phyloP scores from a whole-genome alignment of 2,888 invertebrate genomes.

The Toxonevra muliebris region DNA sequence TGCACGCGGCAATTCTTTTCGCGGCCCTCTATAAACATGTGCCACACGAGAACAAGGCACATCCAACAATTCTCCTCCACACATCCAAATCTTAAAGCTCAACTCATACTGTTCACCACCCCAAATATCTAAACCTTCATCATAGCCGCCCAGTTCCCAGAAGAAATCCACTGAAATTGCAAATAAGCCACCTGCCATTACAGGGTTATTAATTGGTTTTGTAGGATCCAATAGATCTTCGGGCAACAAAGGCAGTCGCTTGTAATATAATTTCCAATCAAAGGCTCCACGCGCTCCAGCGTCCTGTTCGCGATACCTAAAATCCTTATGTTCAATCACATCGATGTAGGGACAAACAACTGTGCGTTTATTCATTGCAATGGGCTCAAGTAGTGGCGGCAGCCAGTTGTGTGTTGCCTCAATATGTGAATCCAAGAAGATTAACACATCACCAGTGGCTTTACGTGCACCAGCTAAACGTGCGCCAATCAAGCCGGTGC shows the following conservation, averaged over 20 bases:
- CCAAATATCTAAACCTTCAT: slow-evolving; percentile 92
- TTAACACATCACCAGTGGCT: slow-evolving; percentile 79
- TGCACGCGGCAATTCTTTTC: slow-evolving; percentile 15
- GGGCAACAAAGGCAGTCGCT: slow-evolving; percentile 76
- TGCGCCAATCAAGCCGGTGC: slow-evolving; percentile 87
- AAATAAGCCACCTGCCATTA: slow-evolving; percentile 98
- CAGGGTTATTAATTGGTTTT: slow-evolving; percentile 74
- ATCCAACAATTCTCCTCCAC: slow-evolving; percentile 89
- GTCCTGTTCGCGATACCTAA: slow-evolving; percentile 37
- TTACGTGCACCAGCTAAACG: slow-evolving; percentile 81
- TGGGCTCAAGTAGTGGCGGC: slow-evolving; percentile 89
- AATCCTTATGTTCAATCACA: slow-evolving; percentile 66
- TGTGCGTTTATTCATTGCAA: slow-evolving; percentile 82
- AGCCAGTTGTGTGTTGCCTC: slow-evolving; percentile 73
- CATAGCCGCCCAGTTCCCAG: slow-evolving; percentile 95
- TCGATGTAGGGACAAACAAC: slow-evolving; percentile 86
- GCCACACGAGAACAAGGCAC: slow-evolving; percentile 94
- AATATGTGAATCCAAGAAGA: slow-evolving; percentile 90
- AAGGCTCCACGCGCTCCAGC: slow-evolving; percentile 39
- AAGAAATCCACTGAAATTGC: slow-evolving; percentile 91
- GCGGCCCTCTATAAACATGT: slow-evolving; percentile 76
- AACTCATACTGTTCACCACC: slow-evolving; percentile 97
- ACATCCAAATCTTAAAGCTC: slow-evolving; percentile 97
- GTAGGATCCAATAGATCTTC: slow-evolving; percentile 47
- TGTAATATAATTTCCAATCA: slow-evolving; percentile 59